A percentile compares a stretch with the other conserved stretches of the same genome.
phyloP scores from a whole-genome alignment of 2,888 invertebrate species.

The Hemicrepidius hirtus region DNA sequence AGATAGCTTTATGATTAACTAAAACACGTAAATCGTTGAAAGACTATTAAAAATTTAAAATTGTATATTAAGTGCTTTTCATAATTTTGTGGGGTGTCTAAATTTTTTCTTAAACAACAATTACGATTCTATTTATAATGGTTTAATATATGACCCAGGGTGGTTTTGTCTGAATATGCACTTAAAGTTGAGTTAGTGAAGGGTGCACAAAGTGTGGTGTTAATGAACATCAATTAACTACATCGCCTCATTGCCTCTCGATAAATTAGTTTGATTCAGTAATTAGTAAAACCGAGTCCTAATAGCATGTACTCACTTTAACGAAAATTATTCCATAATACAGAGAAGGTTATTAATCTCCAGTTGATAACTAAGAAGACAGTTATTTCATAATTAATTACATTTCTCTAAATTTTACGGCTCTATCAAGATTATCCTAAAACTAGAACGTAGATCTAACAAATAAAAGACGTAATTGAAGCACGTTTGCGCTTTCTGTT shows the following conservation, averaged over 20 bases:
- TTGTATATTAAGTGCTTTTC: too few relatives aligned
- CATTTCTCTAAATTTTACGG: background rate
- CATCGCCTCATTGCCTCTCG: slow-evolving; percentile 23
- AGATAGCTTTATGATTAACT: too few relatives aligned
- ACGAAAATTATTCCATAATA: background rate
- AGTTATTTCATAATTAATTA: background rate
- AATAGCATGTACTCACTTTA: slow-evolving; percentile 21
- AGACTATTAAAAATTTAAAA: too few relatives aligned
- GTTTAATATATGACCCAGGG: too few relatives aligned
- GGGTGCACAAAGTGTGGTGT: slow-evolving; percentile 19
- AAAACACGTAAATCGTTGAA: too few relatives aligned
- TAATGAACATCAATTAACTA: slow-evolving; percentile 39
- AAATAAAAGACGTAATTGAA: background rate
- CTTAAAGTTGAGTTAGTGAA: background rate
- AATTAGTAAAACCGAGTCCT: slow-evolving; percentile 29
- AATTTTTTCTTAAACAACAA: too few relatives aligned
- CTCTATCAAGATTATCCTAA: background rate
- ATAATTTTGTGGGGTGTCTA: too few relatives aligned
- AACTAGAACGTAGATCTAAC: background rate
- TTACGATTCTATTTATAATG: too few relatives aligned
- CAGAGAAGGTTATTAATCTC: background rate
- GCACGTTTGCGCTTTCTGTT: background rate
- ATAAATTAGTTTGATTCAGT: slow-evolving; percentile 37
- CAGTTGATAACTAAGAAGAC: background rate
- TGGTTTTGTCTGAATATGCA: slow-evolving; percentile 1